phyloP scores from a whole-genome alignment of 2,888 invertebrate genomes.

The Erebia aethiops region DNA sequence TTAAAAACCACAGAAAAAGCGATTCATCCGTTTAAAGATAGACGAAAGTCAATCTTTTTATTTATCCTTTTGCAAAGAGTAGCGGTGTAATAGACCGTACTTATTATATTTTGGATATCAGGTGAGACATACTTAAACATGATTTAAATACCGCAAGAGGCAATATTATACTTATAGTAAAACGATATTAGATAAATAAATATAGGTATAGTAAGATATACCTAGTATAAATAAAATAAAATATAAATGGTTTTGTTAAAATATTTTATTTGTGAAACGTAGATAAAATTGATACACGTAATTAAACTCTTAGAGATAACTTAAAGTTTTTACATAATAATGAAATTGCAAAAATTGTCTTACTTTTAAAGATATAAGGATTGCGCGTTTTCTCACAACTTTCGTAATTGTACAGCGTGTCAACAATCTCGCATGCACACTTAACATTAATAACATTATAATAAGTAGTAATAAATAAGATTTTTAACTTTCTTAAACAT shows the following conservation, averaged over 20 bases:
- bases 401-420: conserved; percentile 60
- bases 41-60: no score
- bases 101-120: no score
- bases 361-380: conserved; percentile 62
- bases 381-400: conserved; percentile 61
- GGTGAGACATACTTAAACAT: no score
- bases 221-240: conserved; percentile 33
- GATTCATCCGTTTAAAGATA: no score
- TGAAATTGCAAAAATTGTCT: conserved; percentile 79
- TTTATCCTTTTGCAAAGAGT: no score
- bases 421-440: conserved; percentile 70
- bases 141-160: no score
- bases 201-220: no score
- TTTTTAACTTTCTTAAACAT: conserved; percentile 56
- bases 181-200: no score
- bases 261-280: conserved; percentile 83
- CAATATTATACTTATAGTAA: no score
- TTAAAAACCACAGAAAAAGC: no score
- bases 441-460: conserved; percentile 57
- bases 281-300: conserved; percentile 83
- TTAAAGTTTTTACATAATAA: conserved; percentile 77
- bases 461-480: conserved; percentile 52
- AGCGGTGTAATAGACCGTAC: no score
- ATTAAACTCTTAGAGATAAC: conserved; percentile 81
- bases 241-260: conserved; percentile 70